Percentiles rank a stretch among this genome's conserved stretches.
Conservation (phyloP, 2,888 invertebrate genomes). For the Pseudococcus jackbeardsleyi region DNA sequence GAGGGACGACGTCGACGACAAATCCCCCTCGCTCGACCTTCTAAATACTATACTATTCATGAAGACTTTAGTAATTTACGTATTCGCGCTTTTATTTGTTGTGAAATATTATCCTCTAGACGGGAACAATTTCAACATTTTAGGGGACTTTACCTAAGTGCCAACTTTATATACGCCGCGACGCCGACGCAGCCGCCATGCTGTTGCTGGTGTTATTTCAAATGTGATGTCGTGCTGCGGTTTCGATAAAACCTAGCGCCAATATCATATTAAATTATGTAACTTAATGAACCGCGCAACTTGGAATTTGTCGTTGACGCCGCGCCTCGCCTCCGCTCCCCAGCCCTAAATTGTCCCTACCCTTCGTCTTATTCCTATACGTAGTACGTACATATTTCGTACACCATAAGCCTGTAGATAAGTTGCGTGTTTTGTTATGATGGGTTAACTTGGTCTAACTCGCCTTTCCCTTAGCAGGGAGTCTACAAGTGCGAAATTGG, state of each 20-base stretch:
- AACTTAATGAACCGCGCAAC: constrained; percentile 30
- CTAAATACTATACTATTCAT: constrained; percentile 61
- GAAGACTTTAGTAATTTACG: constrained; percentile 59
- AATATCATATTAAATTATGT: constrained; percentile 47
- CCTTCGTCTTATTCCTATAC: neutral
- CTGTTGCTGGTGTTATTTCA: neutral
- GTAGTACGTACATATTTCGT: neutral
- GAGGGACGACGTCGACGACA: constrained; percentile 36
- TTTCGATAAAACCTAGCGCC: constrained; percentile 38
- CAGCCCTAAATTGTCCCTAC: neutral
- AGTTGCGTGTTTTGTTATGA: neutral
- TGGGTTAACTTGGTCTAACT: no score
- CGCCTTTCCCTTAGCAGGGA: no score
- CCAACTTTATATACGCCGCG: constrained; percentile 10
- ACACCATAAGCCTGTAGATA: neutral
- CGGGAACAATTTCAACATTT: constrained; percentile 55
- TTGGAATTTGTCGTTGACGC: neutral
- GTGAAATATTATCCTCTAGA: constrained; percentile 58
- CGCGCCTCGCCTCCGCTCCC: neutral
- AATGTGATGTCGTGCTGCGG: constrained; percentile 16
- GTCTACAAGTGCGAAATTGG: no score
- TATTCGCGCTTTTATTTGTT: constrained; percentile 54
- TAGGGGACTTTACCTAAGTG: constrained; percentile 47
- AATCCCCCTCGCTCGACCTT: constrained; percentile 47
- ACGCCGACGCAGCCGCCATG: neutral